phyloP scores from a whole-genome alignment of 2,797 vertebrate species.

The Oryzias sinensis region DNA sequence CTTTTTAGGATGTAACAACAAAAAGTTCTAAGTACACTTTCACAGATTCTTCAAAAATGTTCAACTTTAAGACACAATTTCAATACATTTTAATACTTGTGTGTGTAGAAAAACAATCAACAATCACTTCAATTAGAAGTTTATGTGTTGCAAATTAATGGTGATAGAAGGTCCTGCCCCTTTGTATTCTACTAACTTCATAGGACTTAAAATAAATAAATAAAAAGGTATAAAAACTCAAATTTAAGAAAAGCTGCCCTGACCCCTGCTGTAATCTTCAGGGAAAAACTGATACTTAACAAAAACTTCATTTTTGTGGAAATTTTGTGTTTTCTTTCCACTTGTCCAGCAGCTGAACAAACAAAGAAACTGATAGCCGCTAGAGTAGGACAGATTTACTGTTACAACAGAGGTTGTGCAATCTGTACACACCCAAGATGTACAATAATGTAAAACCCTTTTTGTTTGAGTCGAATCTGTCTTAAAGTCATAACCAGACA shows the following conservation, averaged over 20 bases:
- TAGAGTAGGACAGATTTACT: no score
- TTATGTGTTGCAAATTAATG: constrained; percentile 25
- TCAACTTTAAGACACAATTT: constrained; percentile 53
- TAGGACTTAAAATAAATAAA: constrained; percentile 53
- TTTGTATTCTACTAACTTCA: constrained; percentile 70
- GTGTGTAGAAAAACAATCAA: constrained; percentile 28
- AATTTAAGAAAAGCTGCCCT: constrained; percentile 53
- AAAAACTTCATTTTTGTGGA: constrained; percentile 35
- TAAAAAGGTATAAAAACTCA: constrained; percentile 35
- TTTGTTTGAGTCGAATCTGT: no score
- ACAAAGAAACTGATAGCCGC: no score
- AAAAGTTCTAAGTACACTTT: no score
- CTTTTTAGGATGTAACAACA: no score
- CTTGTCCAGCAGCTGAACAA: no score
- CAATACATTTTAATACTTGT: constrained; percentile 46
- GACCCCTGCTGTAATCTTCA: constrained; percentile 53
- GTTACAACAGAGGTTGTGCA: no score
- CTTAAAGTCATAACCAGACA: no score
- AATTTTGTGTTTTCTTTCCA: no score
- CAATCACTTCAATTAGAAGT: constrained; percentile 37
- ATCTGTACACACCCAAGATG: no score
- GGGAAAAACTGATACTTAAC: constrained; percentile 32
- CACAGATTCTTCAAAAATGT: no score
- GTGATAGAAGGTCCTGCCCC: constrained; percentile 38
- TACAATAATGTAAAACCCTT: no score